Evolutionary conservation across 2,797 vertebrate genomes (phyloP).

Genomic region (Diceros bicornis): DNA sequence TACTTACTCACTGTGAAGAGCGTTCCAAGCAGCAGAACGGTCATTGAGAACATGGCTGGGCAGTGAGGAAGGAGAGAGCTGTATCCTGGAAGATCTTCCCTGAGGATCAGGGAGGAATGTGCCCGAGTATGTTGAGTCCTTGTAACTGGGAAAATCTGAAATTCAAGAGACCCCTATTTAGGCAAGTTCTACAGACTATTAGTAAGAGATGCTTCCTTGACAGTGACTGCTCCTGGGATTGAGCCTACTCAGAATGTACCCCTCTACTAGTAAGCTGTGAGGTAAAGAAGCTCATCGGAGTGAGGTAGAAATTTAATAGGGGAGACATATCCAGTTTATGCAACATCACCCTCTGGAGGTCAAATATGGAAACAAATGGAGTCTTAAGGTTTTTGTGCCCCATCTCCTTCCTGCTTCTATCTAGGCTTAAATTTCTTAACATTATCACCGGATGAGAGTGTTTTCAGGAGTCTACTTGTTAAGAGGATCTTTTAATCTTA

Average conservation of each 20-base stretch:
- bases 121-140: neutral
- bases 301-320: neutral
- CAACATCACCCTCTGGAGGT: conserved; percentile 33
- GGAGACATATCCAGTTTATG: neutral
- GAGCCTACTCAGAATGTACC: neutral
- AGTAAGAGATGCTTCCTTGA: neutral
- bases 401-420: neutral
- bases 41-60: neutral
- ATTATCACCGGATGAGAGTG: neutral
- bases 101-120: neutral
- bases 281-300: neutral
- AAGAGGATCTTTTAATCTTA: neutral
- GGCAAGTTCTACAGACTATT: neutral
- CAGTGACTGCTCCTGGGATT: neutral
- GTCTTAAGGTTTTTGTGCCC: neutral
- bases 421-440: neutral
- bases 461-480: neutral
- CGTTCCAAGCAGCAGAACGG: neutral
- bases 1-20: neutral
- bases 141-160: neutral
- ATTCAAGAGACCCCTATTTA: neutral
- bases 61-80: neutral
- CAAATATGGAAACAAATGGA: neutral
- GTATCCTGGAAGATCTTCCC: neutral
- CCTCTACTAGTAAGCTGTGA: neutral